Percentiles rank a stretch among this genome's conserved stretches.
phyloP scores from a whole-genome alignment of 2,797 vertebrate species.

The Nannoperca australis region DNA sequence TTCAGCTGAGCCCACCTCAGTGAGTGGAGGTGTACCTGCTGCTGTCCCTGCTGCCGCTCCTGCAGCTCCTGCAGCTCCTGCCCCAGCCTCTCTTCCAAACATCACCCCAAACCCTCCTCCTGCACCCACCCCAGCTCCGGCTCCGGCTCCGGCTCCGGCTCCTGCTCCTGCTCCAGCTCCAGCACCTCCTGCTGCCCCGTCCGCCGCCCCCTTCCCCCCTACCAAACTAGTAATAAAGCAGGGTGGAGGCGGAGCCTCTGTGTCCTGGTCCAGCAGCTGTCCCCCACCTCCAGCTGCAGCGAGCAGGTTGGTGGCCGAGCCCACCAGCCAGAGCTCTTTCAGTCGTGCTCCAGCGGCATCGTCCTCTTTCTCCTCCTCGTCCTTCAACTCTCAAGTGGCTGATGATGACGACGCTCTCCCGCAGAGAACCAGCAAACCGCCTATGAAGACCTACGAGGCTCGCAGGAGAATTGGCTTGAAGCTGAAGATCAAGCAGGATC shows the following conservation, averaged over 20 bases:
- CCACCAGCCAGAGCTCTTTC: constrained; percentile 60
- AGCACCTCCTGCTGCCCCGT: constrained; percentile 48
- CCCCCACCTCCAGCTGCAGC: constrained; percentile 69
- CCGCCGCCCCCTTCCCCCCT: constrained; percentile 78
- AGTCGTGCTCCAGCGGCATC: constrained; percentile 61
- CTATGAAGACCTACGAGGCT: constrained; percentile 96
- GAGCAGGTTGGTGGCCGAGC: constrained; percentile 64
- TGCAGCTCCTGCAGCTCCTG: constrained; percentile 44
- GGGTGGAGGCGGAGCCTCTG: constrained; percentile 88
- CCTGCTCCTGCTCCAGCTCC: constrained; percentile 37
- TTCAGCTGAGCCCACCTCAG: constrained; percentile 59
- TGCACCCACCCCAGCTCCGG: constrained; percentile 47
- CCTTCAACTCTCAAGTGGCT: constrained; percentile 71
- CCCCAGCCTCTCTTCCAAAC: constrained; percentile 56
- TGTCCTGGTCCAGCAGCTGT: constrained; percentile 89
- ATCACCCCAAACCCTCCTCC: constrained; percentile 54
- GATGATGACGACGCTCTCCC: constrained; percentile 91
- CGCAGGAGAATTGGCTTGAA: constrained; percentile 94
- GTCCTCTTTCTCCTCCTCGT: constrained; percentile 59
- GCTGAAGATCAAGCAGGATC: constrained; percentile 96
- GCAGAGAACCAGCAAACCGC: constrained; percentile 90
- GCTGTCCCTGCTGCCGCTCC: constrained; percentile 38
- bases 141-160: constrained; percentile 35
- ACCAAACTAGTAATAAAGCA: constrained; percentile 96
- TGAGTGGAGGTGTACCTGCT: constrained; percentile 46